Base-by-base conservation (phyloP, 2,113 vertebrate genomes). In the Campylomormyrus numenius region DNA sequence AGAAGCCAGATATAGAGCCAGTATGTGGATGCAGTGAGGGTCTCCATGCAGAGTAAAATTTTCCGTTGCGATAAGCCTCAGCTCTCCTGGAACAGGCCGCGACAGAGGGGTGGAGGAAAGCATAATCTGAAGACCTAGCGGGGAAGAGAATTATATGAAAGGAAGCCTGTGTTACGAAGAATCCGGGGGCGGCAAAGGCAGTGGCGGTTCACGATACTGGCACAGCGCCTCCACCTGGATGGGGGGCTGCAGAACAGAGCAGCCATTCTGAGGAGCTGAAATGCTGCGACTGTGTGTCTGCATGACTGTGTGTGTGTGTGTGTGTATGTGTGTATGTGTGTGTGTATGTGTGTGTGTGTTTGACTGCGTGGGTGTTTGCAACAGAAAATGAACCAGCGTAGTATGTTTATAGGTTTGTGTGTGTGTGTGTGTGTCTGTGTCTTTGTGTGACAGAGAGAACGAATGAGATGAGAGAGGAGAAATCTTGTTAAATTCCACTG, bases 1-100 rank as follows among this genome's bases (percentile, higher is more conserved):
- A 83, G 66, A 89, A 31, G 48, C 70, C 66, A 80, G 62, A 89
- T 89, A 80, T 77, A 89, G 88, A 48, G 19, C 24, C 88, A 48
- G n/a, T 87, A 52, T 89, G 62, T 89, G 62, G 88, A 89, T 46
- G 21, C 6, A 17, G 46, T 1, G 27, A 56, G 88, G 21, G 24
- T 74, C 46, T 39, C 48, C 3, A 80, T 50, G 46, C n/a, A 17
- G 45, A 53, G 50, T 39, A 50, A 89, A 24, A 80, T 89, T 89
- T 89, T 89, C 88, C 66, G 48, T 24, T 52, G 77, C 4, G 88
- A 80, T 89, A 80, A 89, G 70, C 66, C 49, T 87, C 27, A 10
- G 85, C 85, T 87, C 24, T 35, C 24, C 50, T n/a, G 50, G 50
- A 85, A 85, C 83, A 48, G 19, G n/a, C 85, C 4, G 85, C 35